Evolutionary conservation across 2,797 vertebrate genomes (phyloP).

Genomic region (Dicrostonyx torquatus): DNA sequence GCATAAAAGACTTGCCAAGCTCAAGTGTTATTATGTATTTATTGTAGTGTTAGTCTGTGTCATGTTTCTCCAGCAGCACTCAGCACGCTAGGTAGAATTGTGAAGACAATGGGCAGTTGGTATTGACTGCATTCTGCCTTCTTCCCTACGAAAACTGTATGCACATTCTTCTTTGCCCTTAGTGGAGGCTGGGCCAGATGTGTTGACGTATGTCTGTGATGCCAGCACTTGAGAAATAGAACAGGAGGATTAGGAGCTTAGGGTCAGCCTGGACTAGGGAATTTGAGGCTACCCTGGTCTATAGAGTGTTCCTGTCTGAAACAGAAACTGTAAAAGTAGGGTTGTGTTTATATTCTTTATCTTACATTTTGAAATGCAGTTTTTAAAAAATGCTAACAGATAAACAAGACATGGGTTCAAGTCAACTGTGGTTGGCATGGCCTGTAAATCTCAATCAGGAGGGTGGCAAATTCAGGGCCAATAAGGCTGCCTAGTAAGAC

Average conservation of each 20-base stretch:
- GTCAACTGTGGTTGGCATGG: not conserved
- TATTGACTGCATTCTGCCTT: not conserved
- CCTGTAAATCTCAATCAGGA: not conserved
- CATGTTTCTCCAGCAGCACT: slow-evolving; percentile 5
- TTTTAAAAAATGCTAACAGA: not conserved
- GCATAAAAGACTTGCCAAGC: not conserved
- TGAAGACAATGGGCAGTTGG: not conserved
- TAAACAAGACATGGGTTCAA: not conserved
- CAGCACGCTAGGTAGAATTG: not conserved
- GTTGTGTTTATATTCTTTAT: not conserved
- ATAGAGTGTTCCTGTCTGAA: not conserved
- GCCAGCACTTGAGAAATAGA: not conserved
- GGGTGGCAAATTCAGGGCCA: not conserved
- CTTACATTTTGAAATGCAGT: slow-evolving; percentile 5
- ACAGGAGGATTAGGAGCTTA: not conserved
- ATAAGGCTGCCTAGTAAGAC: not conserved
- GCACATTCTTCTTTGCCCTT: not conserved
- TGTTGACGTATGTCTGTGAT: not conserved
- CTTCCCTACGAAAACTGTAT: not conserved
- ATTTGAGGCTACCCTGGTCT: not conserved
- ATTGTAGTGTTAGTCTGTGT: not conserved
- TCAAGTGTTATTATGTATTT: not conserved
- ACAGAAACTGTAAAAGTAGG: not conserved
- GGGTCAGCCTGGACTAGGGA: not conserved
- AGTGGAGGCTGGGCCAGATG: not conserved